Base-by-base conservation (phyloP, 2,888 invertebrate genomes). In the Ormyrus rosae region DNA sequence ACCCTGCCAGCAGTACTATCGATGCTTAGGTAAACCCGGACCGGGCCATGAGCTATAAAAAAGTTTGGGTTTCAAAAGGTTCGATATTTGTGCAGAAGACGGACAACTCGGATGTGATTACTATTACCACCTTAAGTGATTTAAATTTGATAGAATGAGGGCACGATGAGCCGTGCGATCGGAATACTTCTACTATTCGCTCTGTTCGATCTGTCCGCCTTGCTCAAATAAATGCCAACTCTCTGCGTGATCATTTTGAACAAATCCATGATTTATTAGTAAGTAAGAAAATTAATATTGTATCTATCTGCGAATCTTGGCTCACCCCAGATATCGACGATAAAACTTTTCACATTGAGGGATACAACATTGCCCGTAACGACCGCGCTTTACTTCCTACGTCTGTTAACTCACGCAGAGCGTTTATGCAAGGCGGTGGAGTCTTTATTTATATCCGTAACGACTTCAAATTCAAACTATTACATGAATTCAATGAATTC, bases 231-330 rank as follows among this genome's bases (percentile, higher is more conserved):
- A 48, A 64, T 64, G 64, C 48, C 2, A 64, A 64, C 11, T 64
- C 64, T 5, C 6, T 64, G 9, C 64, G 64, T n/a, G 46, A 64
- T 46, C 48, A 64, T 64, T 64, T 46, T 11, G 6, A 45, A 6
- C 11, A 45, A 46, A n/a, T 67, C 1, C 10, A 51, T 51, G 13
- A 51, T 51, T 19, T 67, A 67, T 4, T 67, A 2, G 2, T 7
- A n/a, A 8, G 13, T 51, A 67, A 67, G 13, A 67, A 67, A 13
- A 67, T 67, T 5, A 51, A 67, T 67, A 34, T 67, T 67, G 6
- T 67, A 13, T 13, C 46, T 6, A 2, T 67, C 6, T 13, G 13
- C 13, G 65, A 67, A n/a, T 51, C 65, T 67, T 67, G 65, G 51
- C 65, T 67, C 51, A 67, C 65, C 13, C 65, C 65, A 6, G 10